Conservation (phyloP, 2,888 invertebrate genomes). For the Leptogaster cylindrica region DNA sequence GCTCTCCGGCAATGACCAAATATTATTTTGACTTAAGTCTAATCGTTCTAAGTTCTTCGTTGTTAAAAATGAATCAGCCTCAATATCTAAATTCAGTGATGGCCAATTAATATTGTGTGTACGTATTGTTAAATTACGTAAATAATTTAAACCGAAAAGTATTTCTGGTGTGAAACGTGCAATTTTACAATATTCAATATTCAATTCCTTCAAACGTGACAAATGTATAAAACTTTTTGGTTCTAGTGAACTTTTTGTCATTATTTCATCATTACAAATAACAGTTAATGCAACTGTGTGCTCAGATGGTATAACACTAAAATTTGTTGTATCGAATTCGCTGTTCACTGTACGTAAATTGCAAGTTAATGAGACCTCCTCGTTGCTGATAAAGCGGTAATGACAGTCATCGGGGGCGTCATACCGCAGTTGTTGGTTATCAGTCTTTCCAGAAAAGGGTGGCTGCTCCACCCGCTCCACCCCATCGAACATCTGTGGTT, state of each 20-base stretch:
- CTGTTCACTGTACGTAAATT: slow-evolving; percentile 84
- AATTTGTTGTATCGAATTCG: slow-evolving; percentile 87
- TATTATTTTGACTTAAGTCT: slow-evolving; percentile 86
- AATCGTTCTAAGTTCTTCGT: slow-evolving; percentile 81
- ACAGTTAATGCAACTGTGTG: slow-evolving; percentile 80
- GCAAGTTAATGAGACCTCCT: slow-evolving; percentile 80
- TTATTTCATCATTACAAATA: slow-evolving; percentile 78
- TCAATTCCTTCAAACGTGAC: slow-evolving; percentile 77
- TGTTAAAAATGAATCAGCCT: slow-evolving; percentile 77
- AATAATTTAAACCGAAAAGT: slow-evolving; percentile 78
- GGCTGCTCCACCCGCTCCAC: too few relatives aligned
- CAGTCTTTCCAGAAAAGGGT: slow-evolving; percentile 33
- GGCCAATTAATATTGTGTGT: slow-evolving; percentile 87
- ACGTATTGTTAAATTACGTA: slow-evolving; percentile 83
- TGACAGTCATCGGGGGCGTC: slow-evolving; percentile 85
- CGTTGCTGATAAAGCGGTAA: slow-evolving; percentile 56
- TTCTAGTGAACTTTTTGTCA: slow-evolving; percentile 79
- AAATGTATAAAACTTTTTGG: slow-evolving; percentile 81
- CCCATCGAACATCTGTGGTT: background rate
- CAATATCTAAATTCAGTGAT: slow-evolving; percentile 82
- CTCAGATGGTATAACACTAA: slow-evolving; percentile 84
- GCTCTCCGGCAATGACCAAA: slow-evolving; percentile 86
- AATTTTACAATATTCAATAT: slow-evolving; percentile 86
- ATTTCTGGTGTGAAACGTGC: slow-evolving; percentile 81
- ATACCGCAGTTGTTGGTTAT: slow-evolving; percentile 61